phyloP scores from a whole-genome alignment of 2,888 invertebrate genomes.

The Habrosyne pyritoides region DNA sequence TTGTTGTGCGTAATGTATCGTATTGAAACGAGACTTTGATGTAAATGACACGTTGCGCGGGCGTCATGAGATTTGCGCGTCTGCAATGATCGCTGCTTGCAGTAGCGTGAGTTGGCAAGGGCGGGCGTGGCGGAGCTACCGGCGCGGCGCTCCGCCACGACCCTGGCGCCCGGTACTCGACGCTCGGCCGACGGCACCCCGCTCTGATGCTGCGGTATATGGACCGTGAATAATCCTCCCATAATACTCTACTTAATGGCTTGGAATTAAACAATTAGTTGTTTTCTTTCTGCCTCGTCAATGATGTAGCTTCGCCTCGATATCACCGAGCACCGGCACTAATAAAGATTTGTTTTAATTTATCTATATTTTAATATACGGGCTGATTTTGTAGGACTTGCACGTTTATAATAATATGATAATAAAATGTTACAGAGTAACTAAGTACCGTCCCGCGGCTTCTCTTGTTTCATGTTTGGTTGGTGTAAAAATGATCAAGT shows the following conservation, averaged over 20 bases:
- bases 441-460: too few relatives aligned
- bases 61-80: conserved; percentile 28
- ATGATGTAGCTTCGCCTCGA: conserved; percentile 58
- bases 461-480: too few relatives aligned
- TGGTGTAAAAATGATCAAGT: too few relatives aligned
- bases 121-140: conserved; percentile 29
- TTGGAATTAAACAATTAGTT: conserved; percentile 82
- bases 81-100: conserved; percentile 35
- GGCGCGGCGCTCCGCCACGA: conserved; percentile 33
- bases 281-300: conserved; percentile 79
- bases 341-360: conserved; percentile 23
- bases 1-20: conserved; percentile 39
- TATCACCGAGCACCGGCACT: conserved; percentile 39
- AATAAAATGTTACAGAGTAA: too few relatives aligned
- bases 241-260: conserved; percentile 80
- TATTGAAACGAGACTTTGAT: conserved; percentile 50
- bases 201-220: conserved; percentile 75
- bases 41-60: conserved; percentile 41
- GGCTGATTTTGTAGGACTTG: neutral
- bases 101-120: conserved; percentile 31
- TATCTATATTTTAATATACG: conserved; percentile 13
- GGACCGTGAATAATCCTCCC: conserved; percentile 79
- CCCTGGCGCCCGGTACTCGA: conserved; percentile 12
- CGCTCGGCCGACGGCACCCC: conserved; percentile 41
- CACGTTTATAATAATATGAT: too few relatives aligned